Percentiles rank a stretch among this genome's conserved stretches.
These are phyloP conservation scores for Cryptomyrus ogoouensis DNA, from an alignment of 2,113 vertebrate genomes.

Conservation along the genomic window DNA sequence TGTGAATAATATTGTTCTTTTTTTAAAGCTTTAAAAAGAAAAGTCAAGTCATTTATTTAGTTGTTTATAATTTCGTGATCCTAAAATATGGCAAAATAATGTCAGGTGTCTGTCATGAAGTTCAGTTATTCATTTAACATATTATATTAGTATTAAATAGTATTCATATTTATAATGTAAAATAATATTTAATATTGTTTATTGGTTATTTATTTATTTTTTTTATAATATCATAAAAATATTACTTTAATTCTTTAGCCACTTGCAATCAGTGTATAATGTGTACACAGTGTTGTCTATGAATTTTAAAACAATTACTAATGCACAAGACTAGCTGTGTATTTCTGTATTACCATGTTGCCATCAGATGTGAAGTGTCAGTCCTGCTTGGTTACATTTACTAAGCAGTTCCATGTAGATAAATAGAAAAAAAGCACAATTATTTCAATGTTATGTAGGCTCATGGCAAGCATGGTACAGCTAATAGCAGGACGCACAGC, in stretches of 20 bases:
- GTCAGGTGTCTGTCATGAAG: neutral
- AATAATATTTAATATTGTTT: too few relatives aligned
- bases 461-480: neutral
- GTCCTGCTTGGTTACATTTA: neutral
- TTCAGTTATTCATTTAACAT: neutral
- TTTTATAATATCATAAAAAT: too few relatives aligned
- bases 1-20: neutral
- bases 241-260: neutral
- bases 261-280: neutral
- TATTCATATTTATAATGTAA: too few relatives aligned
- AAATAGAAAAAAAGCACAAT: neutral
- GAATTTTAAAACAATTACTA: neutral
- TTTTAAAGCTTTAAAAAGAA: neutral
- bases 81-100: neutral
- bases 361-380: neutral
- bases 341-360: neutral
- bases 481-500: neutral
- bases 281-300: neutral
- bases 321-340: neutral
- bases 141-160: neutral
- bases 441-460: neutral
- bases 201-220: too few relatives aligned
- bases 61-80: neutral
- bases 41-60: neutral
- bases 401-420: neutral